Base-by-base conservation (phyloP, 2,888 invertebrate genomes). In the Plagodis pulveraria region DNA sequence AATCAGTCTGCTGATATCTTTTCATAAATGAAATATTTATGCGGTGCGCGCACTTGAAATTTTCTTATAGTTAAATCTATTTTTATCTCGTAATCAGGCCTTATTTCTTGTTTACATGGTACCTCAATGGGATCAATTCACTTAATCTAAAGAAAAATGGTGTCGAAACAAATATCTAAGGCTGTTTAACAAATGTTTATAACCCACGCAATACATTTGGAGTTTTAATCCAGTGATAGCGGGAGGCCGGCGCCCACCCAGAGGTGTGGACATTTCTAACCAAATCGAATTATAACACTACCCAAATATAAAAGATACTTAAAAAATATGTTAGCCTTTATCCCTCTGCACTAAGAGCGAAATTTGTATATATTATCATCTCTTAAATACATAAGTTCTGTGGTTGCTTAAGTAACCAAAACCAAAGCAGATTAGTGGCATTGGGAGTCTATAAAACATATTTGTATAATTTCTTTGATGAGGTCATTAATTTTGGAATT, bases 231-330 rank as follows among this genome's bases (percentile, higher is more conserved):
- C 78, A 76, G 74, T 76, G 80, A 76, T 86, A 80, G 89, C 89
- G 85, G 89, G 89, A 80, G 87, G 75, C 81, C 87, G 78, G 76
- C 78, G 87, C 83, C 90, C 91, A 91, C 91, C 91, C 91, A 89
- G 83, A 89, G 89, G 87, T 87, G 87, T 87, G 82, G 88, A 89
- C 89, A 85, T 82, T 73, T 84, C 76, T 69, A 77, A 86, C 84
- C 78, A 89, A 87, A 89, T 88, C 88, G 82, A 89, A 89, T 88
- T 88, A 88, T 81, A 83, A 73, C 73, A 73, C 62, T 68, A 80
- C 81, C 72, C 71, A 70, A 66, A 67, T 63, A 58, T 50, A 54
- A 62, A 73, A 63, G 68, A 47, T 53, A 60, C 59, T 58, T 58
- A 36, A 45, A 40, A 57, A 45, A 54, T 59, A 43, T 44, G 7